Evolutionary conservation across 1,140 invertebrate species (phyloP).

Genomic region (Meloidogyne chitwoodi): DNA sequence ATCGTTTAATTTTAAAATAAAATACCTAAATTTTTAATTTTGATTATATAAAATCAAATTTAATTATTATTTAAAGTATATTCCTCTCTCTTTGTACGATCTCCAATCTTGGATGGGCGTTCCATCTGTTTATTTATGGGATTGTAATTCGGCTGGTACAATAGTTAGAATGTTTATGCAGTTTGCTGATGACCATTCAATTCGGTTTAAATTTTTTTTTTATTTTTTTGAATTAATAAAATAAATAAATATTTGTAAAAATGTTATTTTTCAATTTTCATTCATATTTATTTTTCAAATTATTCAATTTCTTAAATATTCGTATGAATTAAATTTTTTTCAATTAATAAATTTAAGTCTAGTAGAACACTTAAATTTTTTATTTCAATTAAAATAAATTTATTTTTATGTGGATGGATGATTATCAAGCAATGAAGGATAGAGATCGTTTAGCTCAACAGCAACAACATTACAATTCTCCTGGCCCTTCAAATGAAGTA

Average conservation of each 20-base stretch:
- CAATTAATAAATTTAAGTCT: too few species aligned
- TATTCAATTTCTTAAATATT: too few species aligned
- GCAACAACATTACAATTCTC: conserved; percentile 1
- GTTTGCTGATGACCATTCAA: conserved; percentile 51
- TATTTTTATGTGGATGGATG: conserved; percentile 18
- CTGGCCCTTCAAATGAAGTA: background rate
- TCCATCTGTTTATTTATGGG: conserved; percentile 97
- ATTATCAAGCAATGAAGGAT: conserved; percentile 14
- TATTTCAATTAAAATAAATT: too few species aligned
- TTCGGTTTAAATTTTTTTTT: conserved; percentile 5
- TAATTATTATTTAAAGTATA: conserved; percentile 74
- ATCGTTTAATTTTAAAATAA: too few species aligned
- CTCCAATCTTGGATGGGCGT: conserved; percentile 97
- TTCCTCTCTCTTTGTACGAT: conserved; percentile 94
- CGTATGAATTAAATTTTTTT: too few species aligned
- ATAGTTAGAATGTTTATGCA: conserved; percentile 62
- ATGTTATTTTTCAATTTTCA: background rate
- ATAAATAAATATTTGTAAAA: too few species aligned
- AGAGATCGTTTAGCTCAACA: background rate
- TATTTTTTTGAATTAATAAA: too few species aligned
- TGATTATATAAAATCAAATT: conserved; percentile 4
- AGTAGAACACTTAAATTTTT: too few species aligned
- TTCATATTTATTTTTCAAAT: too few species aligned
- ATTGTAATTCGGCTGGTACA: conserved; percentile 94
- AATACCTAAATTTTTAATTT: background rate